phyloP scores from a whole-genome alignment of 2,113 vertebrate genomes.

The Mesembrinibis cayennensis region DNA sequence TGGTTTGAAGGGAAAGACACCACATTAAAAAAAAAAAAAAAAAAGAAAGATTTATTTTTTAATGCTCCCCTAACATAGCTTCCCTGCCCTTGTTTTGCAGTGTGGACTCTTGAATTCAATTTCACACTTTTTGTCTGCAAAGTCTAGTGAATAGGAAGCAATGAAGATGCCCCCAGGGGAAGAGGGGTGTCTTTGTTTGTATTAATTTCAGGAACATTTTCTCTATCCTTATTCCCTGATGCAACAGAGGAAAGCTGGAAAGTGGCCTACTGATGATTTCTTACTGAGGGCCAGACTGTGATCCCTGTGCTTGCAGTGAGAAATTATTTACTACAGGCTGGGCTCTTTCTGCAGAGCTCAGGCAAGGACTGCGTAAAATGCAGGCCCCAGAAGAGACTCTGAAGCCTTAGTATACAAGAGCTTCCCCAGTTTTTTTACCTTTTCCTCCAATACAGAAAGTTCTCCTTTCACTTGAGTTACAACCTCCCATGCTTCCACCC shows the following conservation, averaged over 20 bases:
- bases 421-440: neutral
- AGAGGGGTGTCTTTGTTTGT: neutral
- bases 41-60: conserved; percentile 69
- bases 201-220: conserved; percentile 28
- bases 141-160: conserved; percentile 9
- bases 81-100: conserved; percentile 48
- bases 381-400: neutral
- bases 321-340: neutral
- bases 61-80: conserved; percentile 64
- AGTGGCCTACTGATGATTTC: neutral
- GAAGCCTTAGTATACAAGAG: neutral
- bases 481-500: neutral
- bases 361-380: neutral
- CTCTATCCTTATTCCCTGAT: neutral
- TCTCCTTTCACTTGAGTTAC: neutral
- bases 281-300: neutral
- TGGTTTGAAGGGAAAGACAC: conserved; percentile 55
- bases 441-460: neutral
- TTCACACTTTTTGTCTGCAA: conserved; percentile 47
- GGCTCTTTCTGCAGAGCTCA: neutral
- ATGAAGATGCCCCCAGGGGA: conserved; percentile 8
- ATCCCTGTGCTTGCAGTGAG: neutral
- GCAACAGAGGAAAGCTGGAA: neutral
- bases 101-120: conserved; percentile 62
- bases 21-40: conserved; percentile 42